Evolutionary conservation across 2,797 vertebrate species (phyloP).

Genomic region (Semotilus atromaculatus): DNA sequence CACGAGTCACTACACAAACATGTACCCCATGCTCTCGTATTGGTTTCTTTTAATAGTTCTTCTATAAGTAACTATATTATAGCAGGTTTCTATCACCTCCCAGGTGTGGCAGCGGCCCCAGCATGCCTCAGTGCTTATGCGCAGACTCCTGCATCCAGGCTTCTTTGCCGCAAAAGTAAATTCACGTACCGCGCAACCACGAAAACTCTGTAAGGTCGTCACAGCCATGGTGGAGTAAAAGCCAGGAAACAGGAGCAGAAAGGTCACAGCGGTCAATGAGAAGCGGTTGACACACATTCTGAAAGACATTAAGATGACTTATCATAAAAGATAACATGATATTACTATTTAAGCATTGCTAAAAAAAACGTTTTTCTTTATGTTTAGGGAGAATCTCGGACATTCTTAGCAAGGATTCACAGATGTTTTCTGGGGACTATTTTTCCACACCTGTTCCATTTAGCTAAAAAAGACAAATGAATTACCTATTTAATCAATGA

Average conservation of each 20-base stretch:
- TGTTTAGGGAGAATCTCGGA: background rate
- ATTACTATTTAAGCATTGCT: background rate
- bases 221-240: constrained; percentile 53
- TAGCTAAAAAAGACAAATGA: fast-evolving
- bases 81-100: constrained; percentile 71
- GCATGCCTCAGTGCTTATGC: constrained; percentile 77
- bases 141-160: constrained; percentile 74
- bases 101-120: constrained; percentile 82
- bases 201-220: constrained; percentile 70
- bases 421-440: background rate
- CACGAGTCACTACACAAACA: background rate
- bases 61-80: background rate
- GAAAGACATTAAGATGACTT: constrained; percentile 16
- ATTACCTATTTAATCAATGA: background rate
- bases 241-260: constrained; percentile 65
- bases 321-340: background rate
- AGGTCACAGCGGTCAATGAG: constrained; percentile 46
- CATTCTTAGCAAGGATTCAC: background rate
- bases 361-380: background rate
- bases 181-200: constrained; percentile 77
- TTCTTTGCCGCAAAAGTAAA: constrained; percentile 79
- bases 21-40: background rate
- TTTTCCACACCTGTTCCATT: background rate
- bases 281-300: constrained; percentile 47
- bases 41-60: background rate